Conservation (phyloP, 2,113 vertebrate genomes). For the Pygoscelis antarcticus region DNA sequence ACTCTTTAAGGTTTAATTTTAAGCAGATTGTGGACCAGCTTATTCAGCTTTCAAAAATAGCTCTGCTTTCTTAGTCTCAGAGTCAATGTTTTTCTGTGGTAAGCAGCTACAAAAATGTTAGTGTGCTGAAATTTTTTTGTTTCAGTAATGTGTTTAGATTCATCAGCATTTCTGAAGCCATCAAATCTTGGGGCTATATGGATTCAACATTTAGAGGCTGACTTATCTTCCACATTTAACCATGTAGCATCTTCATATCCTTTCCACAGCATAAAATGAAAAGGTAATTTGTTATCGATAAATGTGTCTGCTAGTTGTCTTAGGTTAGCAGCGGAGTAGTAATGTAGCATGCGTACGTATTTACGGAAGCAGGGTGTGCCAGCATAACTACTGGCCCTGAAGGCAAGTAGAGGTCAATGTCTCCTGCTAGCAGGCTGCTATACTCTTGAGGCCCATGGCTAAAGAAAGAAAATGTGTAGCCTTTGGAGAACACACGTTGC, state of each 20-base stretch:
- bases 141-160: neutral
- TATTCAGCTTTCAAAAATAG: neutral
- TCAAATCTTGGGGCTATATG: neutral
- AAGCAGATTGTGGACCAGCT: neutral
- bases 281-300: neutral
- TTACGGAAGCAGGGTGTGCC: neutral
- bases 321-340: neutral
- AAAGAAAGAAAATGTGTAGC: neutral
- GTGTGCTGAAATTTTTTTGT: neutral
- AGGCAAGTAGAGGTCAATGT: neutral
- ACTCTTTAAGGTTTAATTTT: neutral
- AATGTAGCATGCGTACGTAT: fast-evolving
- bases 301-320: neutral
- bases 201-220: neutral
- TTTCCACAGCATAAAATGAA: neutral
- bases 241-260: neutral
- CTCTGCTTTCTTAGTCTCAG: neutral
- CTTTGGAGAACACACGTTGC: neutral
- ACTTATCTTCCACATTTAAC: neutral
- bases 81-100: neutral
- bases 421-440: neutral
- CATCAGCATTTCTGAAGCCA: neutral
- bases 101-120: neutral
- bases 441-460: neutral
- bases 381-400: neutral